Evolutionary conservation across 2,888 invertebrate genomes (phyloP).

Genomic region (Hydriomena furcata): DNA sequence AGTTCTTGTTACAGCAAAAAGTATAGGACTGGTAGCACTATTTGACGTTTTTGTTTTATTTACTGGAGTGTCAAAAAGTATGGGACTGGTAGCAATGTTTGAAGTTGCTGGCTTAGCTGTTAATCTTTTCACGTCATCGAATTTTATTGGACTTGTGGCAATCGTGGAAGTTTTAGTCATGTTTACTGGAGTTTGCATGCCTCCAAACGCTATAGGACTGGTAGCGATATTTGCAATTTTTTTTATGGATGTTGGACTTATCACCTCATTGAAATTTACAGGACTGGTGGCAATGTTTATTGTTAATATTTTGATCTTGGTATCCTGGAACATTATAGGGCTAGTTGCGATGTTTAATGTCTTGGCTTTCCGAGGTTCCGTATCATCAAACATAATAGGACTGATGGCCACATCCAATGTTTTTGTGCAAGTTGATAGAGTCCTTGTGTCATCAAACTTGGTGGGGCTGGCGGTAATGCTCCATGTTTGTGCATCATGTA

Average conservation of each 20-base stretch:
- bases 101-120: neutral
- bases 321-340: too few relatives aligned
- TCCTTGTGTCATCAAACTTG: too few relatives aligned
- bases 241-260: neutral
- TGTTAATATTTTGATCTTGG: neutral
- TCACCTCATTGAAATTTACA: slow-evolving; percentile 9
- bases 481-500: too few relatives aligned
- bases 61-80: neutral
- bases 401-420: too few relatives aligned
- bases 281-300: slow-evolving; percentile 28
- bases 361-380: neutral
- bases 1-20: neutral
- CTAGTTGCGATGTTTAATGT: too few relatives aligned
- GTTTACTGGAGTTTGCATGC: neutral
- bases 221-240: neutral
- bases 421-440: too few relatives aligned
- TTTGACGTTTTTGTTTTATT: neutral
- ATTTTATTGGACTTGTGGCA: slow-evolving; percentile 6
- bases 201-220: neutral
- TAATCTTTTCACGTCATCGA: neutral
- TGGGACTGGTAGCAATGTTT: neutral
- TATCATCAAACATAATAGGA: neutral
- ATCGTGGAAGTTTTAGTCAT: neutral
- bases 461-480: too few relatives aligned
- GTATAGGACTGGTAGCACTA: neutral